phyloP scores from a whole-genome alignment of 1,140 invertebrate genomes.

The Chironomus striatipennis region DNA sequence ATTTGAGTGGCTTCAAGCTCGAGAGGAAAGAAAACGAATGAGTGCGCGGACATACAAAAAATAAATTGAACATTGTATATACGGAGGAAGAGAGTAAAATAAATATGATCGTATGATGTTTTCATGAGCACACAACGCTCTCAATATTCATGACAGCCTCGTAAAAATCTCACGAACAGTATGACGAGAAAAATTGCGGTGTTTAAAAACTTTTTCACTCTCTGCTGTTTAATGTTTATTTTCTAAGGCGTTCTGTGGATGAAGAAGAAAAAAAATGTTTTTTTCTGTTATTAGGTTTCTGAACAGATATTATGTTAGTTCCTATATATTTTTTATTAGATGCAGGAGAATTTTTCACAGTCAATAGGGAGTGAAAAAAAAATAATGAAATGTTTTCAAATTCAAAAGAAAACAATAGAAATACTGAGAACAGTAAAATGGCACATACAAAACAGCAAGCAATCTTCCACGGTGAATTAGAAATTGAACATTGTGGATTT shows the following conservation, averaged over 20 bases:
- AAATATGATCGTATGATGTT: not conserved
- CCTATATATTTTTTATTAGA: no score
- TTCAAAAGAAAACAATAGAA: not conserved
- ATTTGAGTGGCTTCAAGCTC: not conserved
- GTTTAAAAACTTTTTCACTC: constrained; percentile 13
- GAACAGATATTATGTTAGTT: not conserved
- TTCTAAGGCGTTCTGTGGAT: not conserved
- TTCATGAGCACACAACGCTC: not conserved
- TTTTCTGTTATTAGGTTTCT: not conserved
- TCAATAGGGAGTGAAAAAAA: not conserved
- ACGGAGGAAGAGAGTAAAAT: not conserved
- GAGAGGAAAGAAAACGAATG: not conserved
- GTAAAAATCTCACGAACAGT: constrained; percentile 10
- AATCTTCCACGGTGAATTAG: constrained; percentile 12
- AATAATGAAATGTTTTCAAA: not conserved
- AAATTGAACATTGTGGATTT: constrained; percentile 20
- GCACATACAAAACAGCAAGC: not conserved
- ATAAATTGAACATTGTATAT: not conserved
- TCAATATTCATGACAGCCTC: not conserved
- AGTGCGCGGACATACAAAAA: constrained; percentile 2
- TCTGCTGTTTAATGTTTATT: not conserved
- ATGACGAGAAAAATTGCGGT: constrained; percentile 16
- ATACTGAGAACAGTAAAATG: not conserved
- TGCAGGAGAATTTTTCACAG: not conserved
- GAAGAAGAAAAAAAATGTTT: not conserved